Conservation (phyloP, 2,113 vertebrate genomes). For the Aptenodytes forsteri region DNA sequence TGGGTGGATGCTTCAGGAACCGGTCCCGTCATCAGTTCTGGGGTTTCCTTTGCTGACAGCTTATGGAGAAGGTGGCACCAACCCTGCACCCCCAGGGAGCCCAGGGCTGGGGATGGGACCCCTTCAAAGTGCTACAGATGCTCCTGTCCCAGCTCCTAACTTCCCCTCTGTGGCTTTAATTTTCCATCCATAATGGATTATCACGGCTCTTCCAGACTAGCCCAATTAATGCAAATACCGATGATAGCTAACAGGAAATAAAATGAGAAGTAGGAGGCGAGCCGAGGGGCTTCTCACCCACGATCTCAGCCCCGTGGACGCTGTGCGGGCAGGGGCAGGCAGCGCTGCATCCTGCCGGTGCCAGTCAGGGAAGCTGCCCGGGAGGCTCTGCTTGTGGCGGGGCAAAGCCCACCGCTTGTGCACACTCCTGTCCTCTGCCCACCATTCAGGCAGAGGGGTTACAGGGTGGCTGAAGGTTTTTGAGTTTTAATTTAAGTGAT, state of each 20-base stretch:
- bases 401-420: neutral
- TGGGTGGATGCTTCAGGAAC: neutral
- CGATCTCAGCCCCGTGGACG: accelerated
- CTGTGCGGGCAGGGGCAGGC: neutral
- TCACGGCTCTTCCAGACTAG: neutral
- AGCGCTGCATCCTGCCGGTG: accelerated
- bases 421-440: accelerated
- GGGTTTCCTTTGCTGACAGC: neutral
- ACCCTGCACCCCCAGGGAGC: neutral
- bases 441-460: neutral
- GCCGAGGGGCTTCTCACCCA: neutral
- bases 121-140: neutral
- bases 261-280: neutral
- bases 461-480: slow-evolving; percentile 20
- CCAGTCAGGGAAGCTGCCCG: neutral
- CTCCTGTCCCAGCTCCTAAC: neutral
- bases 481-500: slow-evolving; percentile 64
- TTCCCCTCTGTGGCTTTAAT: neutral
- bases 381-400: neutral
- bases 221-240: slow-evolving; percentile 7
- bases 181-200: neutral
- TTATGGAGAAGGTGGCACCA: neutral
- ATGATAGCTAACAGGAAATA: neutral
- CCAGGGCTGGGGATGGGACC: accelerated
- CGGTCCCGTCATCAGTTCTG: accelerated